Conservation (phyloP, 2,113 vertebrate genomes). For the Paracanthobrama guichenoti region DNA sequence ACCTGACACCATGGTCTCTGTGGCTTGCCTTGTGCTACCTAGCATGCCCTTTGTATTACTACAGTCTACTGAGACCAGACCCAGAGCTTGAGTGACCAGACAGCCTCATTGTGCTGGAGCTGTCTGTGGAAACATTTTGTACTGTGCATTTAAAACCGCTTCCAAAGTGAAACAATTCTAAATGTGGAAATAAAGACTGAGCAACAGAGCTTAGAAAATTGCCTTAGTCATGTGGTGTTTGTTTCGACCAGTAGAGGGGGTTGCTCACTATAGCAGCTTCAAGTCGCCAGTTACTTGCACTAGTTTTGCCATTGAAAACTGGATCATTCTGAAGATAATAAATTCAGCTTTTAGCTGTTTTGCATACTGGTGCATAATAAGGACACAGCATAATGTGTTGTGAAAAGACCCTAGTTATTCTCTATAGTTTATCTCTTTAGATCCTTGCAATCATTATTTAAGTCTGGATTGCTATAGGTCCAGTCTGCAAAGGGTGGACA, state of each 20-base stretch:
- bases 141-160: background rate
- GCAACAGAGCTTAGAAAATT: background rate
- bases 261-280: background rate
- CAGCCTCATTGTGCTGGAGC: background rate
- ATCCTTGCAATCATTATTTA: background rate
- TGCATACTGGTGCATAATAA: conserved; percentile 2
- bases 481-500: too few species aligned
- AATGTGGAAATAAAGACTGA: background rate
- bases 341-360: background rate
- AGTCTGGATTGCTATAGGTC: background rate
- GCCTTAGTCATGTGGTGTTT: background rate
- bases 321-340: background rate
- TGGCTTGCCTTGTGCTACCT: conserved; percentile 4
- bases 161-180: background rate
- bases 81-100: background rate
- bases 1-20: background rate
- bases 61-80: background rate
- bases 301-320: background rate
- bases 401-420: background rate
- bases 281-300: background rate
- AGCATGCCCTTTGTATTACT: conserved; percentile 3
- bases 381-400: background rate
- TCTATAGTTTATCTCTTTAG: background rate
- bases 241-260: background rate
- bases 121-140: background rate